Conservation (phyloP, 2,797 vertebrate genomes). For the Hippopotamyrus pictus region DNA sequence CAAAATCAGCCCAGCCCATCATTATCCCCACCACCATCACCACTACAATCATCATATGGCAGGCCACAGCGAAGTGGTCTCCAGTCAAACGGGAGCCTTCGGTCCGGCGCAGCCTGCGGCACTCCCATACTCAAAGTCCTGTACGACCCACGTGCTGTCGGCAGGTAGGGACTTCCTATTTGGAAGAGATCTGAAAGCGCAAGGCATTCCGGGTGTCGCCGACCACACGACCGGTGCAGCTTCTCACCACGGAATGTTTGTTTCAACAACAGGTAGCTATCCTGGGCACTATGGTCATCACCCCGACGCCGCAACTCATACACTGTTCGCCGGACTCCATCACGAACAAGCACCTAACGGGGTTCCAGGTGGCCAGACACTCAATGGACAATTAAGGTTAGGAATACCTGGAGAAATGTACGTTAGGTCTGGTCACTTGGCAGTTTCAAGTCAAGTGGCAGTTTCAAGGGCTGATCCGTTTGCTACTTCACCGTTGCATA, state of each 20-base stretch:
- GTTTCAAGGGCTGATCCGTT: slow-evolving; percentile 88
- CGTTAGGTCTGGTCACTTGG: slow-evolving; percentile 86
- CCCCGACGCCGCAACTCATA: slow-evolving; percentile 80
- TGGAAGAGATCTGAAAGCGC: slow-evolving; percentile 78
- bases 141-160: slow-evolving; percentile 71
- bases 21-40: slow-evolving; percentile 78
- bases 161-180: slow-evolving; percentile 85
- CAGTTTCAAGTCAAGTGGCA: slow-evolving; percentile 66
- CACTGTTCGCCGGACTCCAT: slow-evolving; percentile 85
- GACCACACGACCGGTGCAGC: slow-evolving; percentile 71
- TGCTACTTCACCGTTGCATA: slow-evolving; percentile 79
- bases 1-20: slow-evolving; percentile 88
- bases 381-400: slow-evolving; percentile 96
- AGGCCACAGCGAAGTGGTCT: slow-evolving; percentile 84
- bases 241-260: slow-evolving; percentile 96
- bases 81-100: slow-evolving; percentile 84
- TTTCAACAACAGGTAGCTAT: slow-evolving; percentile 99
- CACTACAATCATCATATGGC: slow-evolving; percentile 84
- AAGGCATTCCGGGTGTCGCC: slow-evolving; percentile 78
- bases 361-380: slow-evolving; percentile 81
- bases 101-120: slow-evolving; percentile 72
- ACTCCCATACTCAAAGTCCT: slow-evolving; percentile 72
- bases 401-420: slow-evolving; percentile 98
- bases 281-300: slow-evolving; percentile 84
- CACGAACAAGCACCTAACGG: slow-evolving; percentile 82